A percentile compares a stretch with the other conserved stretches of the same genome.
phyloP scores from a whole-genome alignment of 2,113 vertebrate genomes.

The Phocoena sinus region DNA sequence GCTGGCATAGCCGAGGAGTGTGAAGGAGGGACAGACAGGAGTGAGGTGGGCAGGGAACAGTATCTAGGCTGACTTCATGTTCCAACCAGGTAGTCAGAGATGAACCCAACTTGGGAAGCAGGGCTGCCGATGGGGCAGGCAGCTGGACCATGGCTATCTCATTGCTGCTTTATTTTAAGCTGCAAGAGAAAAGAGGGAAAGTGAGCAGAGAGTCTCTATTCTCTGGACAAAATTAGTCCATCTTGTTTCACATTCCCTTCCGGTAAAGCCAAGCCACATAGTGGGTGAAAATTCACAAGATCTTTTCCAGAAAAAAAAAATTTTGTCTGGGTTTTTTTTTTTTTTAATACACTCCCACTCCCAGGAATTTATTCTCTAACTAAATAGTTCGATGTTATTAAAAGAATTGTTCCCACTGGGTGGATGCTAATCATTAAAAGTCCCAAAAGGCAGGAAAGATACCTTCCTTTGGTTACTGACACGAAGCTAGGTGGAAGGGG shows the following conservation, averaged over 20 bases:
- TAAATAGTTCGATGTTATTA: neutral
- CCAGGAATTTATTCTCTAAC: neutral
- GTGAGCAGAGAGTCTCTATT: neutral
- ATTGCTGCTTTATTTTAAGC: neutral
- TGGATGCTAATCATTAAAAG: neutral
- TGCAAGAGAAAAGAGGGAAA: neutral
- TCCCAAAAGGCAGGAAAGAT: neutral
- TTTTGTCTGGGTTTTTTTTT: neutral
- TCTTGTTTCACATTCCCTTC: neutral
- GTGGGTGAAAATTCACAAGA: neutral
- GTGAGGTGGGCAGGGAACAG: neutral
- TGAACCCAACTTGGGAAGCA: neutral
- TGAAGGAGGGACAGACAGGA: neutral
- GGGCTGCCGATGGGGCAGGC: accelerated
- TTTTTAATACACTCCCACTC: neutral
- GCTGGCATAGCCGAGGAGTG: neutral
- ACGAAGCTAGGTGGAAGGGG: neutral
- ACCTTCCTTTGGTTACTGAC: neutral
- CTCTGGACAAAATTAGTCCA: neutral
- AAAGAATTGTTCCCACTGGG: neutral
- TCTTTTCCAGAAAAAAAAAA: neutral
- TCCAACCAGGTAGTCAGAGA: neutral
- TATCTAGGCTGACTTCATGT: neutral
- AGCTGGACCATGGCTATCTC: neutral
- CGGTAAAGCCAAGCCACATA: neutral